A percentile compares a stretch with the other conserved stretches of the same genome.
Evolutionary conservation across 2,888 invertebrate species (phyloP).

Genomic region (Heliconius ethilla): DNA sequence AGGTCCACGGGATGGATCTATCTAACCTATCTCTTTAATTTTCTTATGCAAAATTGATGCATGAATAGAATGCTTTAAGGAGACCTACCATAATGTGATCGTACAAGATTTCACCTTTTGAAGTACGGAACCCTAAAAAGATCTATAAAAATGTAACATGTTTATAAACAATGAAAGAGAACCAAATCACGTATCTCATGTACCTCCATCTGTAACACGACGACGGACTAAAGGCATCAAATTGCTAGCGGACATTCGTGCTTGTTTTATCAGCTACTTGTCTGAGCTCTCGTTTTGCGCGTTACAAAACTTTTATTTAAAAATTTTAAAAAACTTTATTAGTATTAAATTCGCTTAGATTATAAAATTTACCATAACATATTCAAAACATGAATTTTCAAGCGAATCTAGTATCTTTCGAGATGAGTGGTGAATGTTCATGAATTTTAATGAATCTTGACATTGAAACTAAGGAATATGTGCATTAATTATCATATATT

Average conservation of each 20-base stretch:
- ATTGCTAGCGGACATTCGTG: conserved; percentile 4
- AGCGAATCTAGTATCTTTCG: conserved; percentile 26
- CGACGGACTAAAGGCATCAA: neutral
- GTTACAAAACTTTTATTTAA: neutral
- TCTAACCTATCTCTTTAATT: too few species aligned
- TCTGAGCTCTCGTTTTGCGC: neutral
- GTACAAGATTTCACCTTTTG: neutral
- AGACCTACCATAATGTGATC: neutral
- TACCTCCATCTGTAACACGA: neutral
- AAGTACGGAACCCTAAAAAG: neutral
- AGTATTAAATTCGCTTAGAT: too few species aligned
- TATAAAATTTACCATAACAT: neutral
- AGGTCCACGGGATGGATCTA: too few species aligned
- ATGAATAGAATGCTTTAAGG: neutral
- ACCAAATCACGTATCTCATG: neutral
- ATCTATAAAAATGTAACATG: neutral
- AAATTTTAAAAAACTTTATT: too few species aligned
- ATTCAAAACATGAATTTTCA: conserved; percentile 22
- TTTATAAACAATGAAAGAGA: conserved; percentile 2
- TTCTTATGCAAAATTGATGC: neutral
- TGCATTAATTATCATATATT: conserved; percentile 16
- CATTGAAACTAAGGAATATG: conserved; percentile 10
- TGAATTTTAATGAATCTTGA: neutral
- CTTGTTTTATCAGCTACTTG: neutral
- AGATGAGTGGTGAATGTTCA: conserved; percentile 23